These are phyloP conservation scores for Phaethornis superciliosus DNA, from an alignment of 2,113 vertebrate genomes.

Conservation along the genomic window DNA sequence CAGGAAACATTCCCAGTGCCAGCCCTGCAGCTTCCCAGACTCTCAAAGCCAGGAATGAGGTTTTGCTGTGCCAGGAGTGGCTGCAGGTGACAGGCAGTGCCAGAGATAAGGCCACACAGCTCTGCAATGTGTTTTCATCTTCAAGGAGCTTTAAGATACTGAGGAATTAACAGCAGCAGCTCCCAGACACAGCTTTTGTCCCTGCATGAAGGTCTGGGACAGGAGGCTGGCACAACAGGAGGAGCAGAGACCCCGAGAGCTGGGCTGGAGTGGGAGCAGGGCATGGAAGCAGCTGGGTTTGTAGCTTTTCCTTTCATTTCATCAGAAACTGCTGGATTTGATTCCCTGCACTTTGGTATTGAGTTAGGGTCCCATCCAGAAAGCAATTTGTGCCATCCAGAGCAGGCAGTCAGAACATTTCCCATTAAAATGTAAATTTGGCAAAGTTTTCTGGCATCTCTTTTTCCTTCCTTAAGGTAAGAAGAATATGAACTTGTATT, in stretches of 20 bases:
- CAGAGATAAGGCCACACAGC: background rate
- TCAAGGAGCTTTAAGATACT: background rate
- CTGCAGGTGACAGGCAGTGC: background rate
- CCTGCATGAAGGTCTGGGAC: background rate
- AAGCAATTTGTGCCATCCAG: slow-evolving; percentile 28
- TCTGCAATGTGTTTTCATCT: background rate
- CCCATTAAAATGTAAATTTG: slow-evolving; percentile 69
- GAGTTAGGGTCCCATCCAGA: background rate
- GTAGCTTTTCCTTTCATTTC: background rate
- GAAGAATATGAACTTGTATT: slow-evolving; percentile 39
- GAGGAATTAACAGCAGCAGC: background rate
- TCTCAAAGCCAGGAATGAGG: accelerated
- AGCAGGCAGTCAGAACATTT: slow-evolving; percentile 55
- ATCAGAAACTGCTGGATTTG: background rate
- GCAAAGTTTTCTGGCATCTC: slow-evolving; percentile 43
- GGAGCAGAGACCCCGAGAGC: too few species aligned
- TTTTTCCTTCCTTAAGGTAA: slow-evolving; percentile 47
- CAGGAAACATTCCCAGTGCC: accelerated
- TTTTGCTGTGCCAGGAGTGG: background rate
- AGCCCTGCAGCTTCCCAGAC: background rate
- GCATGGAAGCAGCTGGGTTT: background rate
- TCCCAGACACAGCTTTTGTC: background rate
- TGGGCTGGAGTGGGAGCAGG: too few species aligned
- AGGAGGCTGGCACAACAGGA: accelerated
- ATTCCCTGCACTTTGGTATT: slow-evolving; percentile 5